Evolutionary conservation across 2,113 vertebrate species (phyloP).

Genomic region (Melanocharis versteri): DNA sequence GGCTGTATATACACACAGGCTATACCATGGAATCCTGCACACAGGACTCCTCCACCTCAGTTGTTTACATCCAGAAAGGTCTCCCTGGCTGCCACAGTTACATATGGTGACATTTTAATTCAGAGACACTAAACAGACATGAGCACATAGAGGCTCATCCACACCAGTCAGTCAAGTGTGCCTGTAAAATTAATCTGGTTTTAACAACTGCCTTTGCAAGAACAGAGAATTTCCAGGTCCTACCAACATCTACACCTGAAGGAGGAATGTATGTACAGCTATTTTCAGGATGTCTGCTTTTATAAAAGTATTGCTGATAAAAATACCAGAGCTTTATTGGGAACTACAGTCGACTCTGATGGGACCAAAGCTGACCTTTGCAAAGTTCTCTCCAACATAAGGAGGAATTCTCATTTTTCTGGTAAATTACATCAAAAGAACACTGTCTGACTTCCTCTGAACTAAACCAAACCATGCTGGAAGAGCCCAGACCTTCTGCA

Average conservation of each 20-base stretch:
- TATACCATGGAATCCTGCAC: neutral
- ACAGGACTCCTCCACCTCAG: neutral
- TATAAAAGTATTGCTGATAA: neutral
- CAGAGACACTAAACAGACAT: neutral
- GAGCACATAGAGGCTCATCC: neutral
- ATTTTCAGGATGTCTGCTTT: neutral
- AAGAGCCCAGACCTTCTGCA: neutral
- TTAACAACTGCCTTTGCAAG: neutral
- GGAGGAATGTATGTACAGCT: neutral
- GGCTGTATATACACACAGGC: no score
- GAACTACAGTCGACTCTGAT: neutral
- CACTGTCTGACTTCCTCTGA: neutral
- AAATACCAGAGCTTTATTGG: neutral
- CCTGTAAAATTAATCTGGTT: neutral
- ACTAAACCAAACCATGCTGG: fast-evolving
- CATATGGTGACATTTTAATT: neutral
- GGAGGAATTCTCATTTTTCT: neutral
- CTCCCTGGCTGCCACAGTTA: neutral
- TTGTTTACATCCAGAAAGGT: neutral
- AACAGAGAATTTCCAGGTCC: neutral
- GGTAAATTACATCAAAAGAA: neutral
- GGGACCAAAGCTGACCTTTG: neutral
- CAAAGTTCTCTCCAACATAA: neutral
- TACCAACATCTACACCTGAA: neutral
- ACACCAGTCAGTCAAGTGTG: neutral